phyloP scores from a whole-genome alignment of 2,888 invertebrate species.

The Apocheima hispidaria region DNA sequence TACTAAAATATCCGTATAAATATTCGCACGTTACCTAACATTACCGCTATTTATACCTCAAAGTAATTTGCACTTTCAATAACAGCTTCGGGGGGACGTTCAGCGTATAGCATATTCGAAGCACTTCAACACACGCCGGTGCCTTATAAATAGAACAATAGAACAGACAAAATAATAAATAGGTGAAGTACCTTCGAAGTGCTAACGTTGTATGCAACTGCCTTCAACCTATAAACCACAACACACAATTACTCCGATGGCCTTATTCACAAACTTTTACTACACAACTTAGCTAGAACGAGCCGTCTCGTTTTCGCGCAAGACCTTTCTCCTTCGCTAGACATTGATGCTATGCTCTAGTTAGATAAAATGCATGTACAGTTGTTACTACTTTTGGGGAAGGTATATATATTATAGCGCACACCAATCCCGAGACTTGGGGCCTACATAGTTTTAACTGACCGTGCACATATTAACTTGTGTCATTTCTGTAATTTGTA shows the following conservation, averaged over 20 bases:
- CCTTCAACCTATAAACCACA: conserved; percentile 5
- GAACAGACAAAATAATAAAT: conserved; percentile 46
- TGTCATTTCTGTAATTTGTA: not conserved
- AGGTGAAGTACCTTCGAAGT: conserved; percentile 74
- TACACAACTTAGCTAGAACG: not conserved
- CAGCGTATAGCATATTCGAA: conserved; percentile 79
- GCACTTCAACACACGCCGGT: conserved; percentile 66
- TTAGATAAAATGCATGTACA: no score
- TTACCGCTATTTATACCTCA: conserved; percentile 73
- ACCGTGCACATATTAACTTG: not conserved
- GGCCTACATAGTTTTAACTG: not conserved
- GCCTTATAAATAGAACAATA: conserved; percentile 46
- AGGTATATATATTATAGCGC: not conserved
- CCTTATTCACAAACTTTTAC: not conserved
- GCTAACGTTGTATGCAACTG: conserved; percentile 65
- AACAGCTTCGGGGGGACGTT: conserved; percentile 84
- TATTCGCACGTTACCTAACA: conserved; percentile 74
- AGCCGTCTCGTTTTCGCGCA: not conserved
- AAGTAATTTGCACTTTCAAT: conserved; percentile 82
- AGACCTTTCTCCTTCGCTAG: not conserved
- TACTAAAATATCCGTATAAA: conserved; percentile 82
- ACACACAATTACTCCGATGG: not conserved
- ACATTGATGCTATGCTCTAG: no score
- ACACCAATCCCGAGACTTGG: not conserved
- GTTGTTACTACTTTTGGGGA: no score